These are phyloP conservation scores for Tinea semifulvella DNA, from an alignment of 2,888 invertebrate species.

Conservation along the genomic window DNA sequence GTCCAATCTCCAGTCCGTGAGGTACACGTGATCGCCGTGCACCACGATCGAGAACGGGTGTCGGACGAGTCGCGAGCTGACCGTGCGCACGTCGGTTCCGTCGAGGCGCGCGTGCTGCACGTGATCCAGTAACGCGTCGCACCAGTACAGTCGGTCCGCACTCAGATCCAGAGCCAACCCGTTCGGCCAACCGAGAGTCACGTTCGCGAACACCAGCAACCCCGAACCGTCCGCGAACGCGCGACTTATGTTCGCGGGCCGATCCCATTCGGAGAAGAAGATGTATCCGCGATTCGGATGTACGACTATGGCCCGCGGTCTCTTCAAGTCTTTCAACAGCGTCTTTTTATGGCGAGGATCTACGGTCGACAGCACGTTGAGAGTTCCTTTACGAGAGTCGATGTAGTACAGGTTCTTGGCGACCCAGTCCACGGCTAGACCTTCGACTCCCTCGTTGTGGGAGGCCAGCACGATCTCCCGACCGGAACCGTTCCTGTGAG, in stretches of 20 bases:
- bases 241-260: conserved; percentile 95
- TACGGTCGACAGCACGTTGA: conserved; percentile 90
- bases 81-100: conserved; percentile 89
- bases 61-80: conserved; percentile 84
- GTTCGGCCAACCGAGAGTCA: conserved; percentile 97
- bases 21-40: conserved; percentile 91
- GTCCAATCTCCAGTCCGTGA: conserved; percentile 96
- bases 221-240: conserved; percentile 91
- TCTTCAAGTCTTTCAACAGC: conserved; percentile 84
- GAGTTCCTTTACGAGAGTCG: conserved; percentile 91
- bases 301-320: conserved; percentile 95
- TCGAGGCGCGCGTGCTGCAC: conserved; percentile 93
- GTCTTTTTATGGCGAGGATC: conserved; percentile 87
- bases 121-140: conserved; percentile 94
- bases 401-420: conserved; percentile 96
- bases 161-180: conserved; percentile 93
- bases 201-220: conserved; percentile 86
- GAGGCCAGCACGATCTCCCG: conserved; percentile 92
- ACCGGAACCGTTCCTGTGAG: conserved; percentile 80
- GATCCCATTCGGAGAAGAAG: conserved; percentile 96
- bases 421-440: conserved; percentile 95
- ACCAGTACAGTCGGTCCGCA: conserved; percentile 93
- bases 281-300: conserved; percentile 95
- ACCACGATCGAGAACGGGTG: conserved; percentile 95
- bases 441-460: conserved; percentile 97